Evolutionary conservation across 2,888 invertebrate genomes (phyloP), one percentile per base, ranked within the genome.

Genomic region (Tetragonula carbonaria): DNA sequence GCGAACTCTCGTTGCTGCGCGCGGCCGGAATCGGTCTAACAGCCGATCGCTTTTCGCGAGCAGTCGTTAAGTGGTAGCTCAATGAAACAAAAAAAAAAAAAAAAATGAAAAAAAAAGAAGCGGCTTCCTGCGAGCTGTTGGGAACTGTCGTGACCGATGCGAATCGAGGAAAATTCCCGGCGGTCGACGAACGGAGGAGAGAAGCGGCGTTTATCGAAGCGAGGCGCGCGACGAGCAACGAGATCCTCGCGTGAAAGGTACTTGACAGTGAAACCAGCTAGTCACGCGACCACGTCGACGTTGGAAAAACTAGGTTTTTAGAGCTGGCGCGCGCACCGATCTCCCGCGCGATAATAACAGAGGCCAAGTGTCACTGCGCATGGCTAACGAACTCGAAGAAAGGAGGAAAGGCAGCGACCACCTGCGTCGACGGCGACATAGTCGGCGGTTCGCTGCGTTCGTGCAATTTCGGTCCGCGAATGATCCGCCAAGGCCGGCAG

Each of bases 231-330:
- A 45, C 75, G 65, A 53, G 62, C 76, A 62, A 72, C 76, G 62
- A 83, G 57, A 62, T 51, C 51, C 77, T 82, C 77, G 83, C 83
- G 83, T 70, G 83, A 82, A 83, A 77, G 83, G 78, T 76, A 82
- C 85, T 78, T 86, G 82, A 76, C 85, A 86, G 85, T 86, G 85
- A 85, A 82, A 86, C 68, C 51, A 73, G 67, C 66, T 53, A 53
- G 82, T 82, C 85, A 85, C 85, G 79, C 82, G 82, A 82, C 74
- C 38, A 67, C 51, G 71, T n/a, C 65, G n/a, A 51, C 78, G 28
- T 50, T 65, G 85, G 86, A 85, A 86, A 82, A 86, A 86, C 86
- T 86, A 81, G 86, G 86, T 86, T 86, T 86, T 86, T 82, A 86
- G 86, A 79, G 75, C 86, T 79, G 45, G 45, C 70, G 50, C 76